Conservation (phyloP, 2,888 invertebrate species). For the Actias luna region DNA sequence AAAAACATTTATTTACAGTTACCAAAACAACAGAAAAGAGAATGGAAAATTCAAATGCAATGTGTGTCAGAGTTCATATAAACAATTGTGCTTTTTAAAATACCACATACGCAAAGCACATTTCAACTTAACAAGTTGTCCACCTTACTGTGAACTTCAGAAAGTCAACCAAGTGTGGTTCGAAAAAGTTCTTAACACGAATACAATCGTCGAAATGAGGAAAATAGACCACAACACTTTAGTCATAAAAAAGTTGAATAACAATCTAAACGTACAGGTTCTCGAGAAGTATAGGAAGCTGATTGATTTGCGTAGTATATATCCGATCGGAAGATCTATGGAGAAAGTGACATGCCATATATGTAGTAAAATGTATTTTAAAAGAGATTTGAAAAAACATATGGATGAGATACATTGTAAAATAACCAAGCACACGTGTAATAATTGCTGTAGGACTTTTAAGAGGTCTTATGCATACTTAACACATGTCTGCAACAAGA, state of each 20-base stretch:
- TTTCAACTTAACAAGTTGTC: constrained; percentile 41
- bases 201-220: constrained; percentile 49
- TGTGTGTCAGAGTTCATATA: constrained; percentile 25
- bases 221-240: constrained; percentile 45
- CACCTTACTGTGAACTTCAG: constrained; percentile 34
- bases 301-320: constrained; percentile 36
- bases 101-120: constrained; percentile 52
- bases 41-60: neutral
- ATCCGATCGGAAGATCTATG: constrained; percentile 20
- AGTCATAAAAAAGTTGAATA: constrained; percentile 40
- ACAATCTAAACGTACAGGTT: constrained; percentile 33
- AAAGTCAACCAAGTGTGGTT: constrained; percentile 58
- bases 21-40: neutral
- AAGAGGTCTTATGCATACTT: constrained; percentile 31
- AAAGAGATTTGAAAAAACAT: constrained; percentile 29
- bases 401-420: constrained; percentile 28
- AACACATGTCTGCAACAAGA: constrained; percentile 26
- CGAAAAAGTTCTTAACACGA: constrained; percentile 51
- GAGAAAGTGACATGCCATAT: constrained; percentile 21
- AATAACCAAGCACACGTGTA: constrained; percentile 28
- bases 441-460: constrained; percentile 31
- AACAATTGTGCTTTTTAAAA: constrained; percentile 28
- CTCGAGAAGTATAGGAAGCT: constrained; percentile 23
- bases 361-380: constrained; percentile 22
- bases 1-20: neutral